Conservation (phyloP, 2,888 invertebrate genomes). For the Eupithecia inturbata region DNA sequence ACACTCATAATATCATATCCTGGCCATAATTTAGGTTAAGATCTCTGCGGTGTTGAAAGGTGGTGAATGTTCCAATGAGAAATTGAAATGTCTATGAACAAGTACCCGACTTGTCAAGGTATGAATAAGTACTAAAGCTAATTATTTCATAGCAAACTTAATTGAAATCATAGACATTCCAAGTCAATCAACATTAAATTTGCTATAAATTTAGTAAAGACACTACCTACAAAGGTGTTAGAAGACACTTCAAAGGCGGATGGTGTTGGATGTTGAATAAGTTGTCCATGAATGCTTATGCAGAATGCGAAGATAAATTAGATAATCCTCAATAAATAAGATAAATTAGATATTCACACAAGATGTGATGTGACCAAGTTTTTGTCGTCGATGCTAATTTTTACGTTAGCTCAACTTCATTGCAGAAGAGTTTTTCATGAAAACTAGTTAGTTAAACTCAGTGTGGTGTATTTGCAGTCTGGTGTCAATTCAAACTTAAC, state of each 20-base stretch:
- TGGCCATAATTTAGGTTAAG: neutral
- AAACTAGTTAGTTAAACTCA: too few species aligned
- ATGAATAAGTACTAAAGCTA: neutral
- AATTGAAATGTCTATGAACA: slow-evolving; percentile 31
- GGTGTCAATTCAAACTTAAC: too few species aligned
- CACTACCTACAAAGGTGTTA: neutral
- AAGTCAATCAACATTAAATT: slow-evolving; percentile 18
- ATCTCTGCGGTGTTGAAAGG: neutral
- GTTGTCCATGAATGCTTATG: too few species aligned
- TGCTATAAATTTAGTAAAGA: slow-evolving; percentile 22
- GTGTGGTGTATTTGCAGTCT: too few species aligned
- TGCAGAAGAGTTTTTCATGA: too few species aligned
- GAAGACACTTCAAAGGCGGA: neutral
- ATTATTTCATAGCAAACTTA: slow-evolving; percentile 12
- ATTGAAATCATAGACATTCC: slow-evolving; percentile 21
- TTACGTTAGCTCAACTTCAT: too few species aligned
- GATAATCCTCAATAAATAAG: too few species aligned
- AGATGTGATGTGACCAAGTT: too few species aligned
- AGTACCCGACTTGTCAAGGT: slow-evolving; percentile 22
- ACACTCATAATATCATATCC: neutral
- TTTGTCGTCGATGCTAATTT: too few species aligned
- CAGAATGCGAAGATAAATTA: too few species aligned
- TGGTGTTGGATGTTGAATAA: neutral
- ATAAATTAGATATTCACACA: too few species aligned
- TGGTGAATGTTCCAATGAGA: slow-evolving; percentile 12